Evolutionary conservation across 1,140 invertebrate species (phyloP), one percentile per base, ranked within the genome.

Genomic region (Oedothorax gibbosus): DNA sequence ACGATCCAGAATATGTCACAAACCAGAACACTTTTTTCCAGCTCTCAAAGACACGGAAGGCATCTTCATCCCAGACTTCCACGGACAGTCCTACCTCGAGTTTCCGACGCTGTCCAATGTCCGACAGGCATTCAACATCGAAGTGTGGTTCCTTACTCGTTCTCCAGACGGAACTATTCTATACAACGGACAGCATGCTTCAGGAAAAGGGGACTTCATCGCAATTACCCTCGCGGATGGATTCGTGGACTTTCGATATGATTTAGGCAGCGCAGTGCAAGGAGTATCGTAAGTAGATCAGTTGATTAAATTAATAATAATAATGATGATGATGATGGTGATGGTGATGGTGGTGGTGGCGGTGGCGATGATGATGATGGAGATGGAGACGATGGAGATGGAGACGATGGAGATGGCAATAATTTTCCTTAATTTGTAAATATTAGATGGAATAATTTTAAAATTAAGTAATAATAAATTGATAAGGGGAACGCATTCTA

Each of bases 81-180:
- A 92, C 71, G 94, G 94, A 2, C 93, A 94, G 73, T 94, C 95
- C 87, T 96, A 93, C 88, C 90, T 97, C 62, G 93, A 95, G 89
- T 91, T 96, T 64, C 94, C 94, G 1, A 93, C 93, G 79, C 91
- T 95, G 12, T 94, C 95, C 87, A 94, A 94, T 72, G 92, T 96
- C 3, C 93, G 94, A 7, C 94, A 95, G 89, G 92, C 93, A 77
- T 94, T 97, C 88, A 93, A 93, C 51, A 93, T 97, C 82, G 96
- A 97, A 91, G 91, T 98, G 73, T 97, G 95, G 95, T 95, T 98
- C 90, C 91, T 96, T 87, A 93, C 95, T n/a, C 93, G 92, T 80
- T 91, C 94, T 81, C 92, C 92, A 75, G 94, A 96, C 88, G 96
- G 96, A 86, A 91, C 97, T 87, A 90, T 97, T 35, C 90, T 97